Conservation (phyloP, 2,888 invertebrate species). For the Sinhomidia bicolor region DNA sequence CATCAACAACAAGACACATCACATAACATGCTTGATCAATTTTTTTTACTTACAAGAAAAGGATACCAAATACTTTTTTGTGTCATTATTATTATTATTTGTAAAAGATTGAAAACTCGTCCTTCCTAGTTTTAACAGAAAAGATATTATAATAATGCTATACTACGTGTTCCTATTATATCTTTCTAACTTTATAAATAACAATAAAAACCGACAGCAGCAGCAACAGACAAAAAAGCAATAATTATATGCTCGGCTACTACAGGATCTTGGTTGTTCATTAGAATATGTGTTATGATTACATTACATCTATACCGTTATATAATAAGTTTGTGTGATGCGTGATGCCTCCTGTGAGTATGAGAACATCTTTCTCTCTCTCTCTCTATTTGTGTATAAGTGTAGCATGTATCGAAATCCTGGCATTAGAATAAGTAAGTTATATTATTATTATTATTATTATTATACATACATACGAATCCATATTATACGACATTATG, state of each 20-base stretch:
- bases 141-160: not conserved
- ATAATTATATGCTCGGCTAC: constrained; percentile 33
- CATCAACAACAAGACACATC: not conserved
- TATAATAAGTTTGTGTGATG: constrained; percentile 21
- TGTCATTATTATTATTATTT: not conserved
- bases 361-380: not conserved
- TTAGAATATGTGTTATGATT: constrained; percentile 34
- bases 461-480: too few species aligned
- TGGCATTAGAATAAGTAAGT: constrained; percentile 5
- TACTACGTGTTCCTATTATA: constrained; percentile 29
- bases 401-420: not conserved
- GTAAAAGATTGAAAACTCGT: constrained; percentile 20
- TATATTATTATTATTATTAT: constrained; percentile 1
- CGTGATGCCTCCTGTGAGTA: not conserved
- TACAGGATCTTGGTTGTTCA: constrained; percentile 30
- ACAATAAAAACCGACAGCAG: constrained; percentile 3
- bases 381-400: too few species aligned
- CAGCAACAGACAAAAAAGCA: constrained; percentile 40
- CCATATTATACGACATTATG: constrained; percentile 22
- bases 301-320: constrained; percentile 38
- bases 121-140: constrained; percentile 18
- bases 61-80: not conserved
- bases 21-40: not conserved
- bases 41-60: not conserved
- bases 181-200: constrained; percentile 1